Conservation (phyloP, 2,113 vertebrate genomes). For the sheep (Ovis aries) region DNA sequence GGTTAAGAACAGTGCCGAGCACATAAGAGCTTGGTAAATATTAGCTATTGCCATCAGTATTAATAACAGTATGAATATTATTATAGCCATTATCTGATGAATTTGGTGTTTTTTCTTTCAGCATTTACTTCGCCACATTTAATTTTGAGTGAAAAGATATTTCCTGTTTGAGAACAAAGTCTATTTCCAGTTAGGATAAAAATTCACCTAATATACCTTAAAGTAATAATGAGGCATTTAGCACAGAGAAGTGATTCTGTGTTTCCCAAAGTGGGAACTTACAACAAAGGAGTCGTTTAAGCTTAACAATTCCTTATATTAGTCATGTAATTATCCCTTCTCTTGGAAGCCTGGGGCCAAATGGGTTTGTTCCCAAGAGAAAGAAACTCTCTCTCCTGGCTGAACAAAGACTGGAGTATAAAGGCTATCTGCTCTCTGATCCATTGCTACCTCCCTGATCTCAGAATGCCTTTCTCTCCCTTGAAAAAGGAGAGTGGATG, state of each 20-base stretch:
- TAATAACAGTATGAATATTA: neutral
- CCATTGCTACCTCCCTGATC: neutral
- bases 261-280: conserved; percentile 38
- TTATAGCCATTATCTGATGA: neutral
- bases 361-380: conserved; percentile 45
- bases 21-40: neutral
- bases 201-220: conserved; percentile 24
- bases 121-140: neutral
- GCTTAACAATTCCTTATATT: conserved; percentile 42
- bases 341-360: conserved; percentile 41
- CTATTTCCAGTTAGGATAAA: conserved; percentile 35
- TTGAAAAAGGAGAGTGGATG: neutral
- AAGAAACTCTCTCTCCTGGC: neutral
- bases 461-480: neutral
- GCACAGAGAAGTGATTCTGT: neutral
- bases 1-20: neutral
- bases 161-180: conserved; percentile 44
- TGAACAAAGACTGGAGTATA: neutral
- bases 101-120: neutral
- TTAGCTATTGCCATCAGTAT: neutral
- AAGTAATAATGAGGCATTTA: conserved; percentile 38
- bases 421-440: neutral
- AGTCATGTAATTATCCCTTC: conserved; percentile 54
- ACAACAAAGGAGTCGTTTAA: conserved; percentile 57
- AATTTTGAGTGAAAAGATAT: conserved; percentile 22